Percentiles rank a stretch among this genome's conserved stretches.
Conservation (phyloP, 1,140 invertebrate genomes). For the Lerema accius region DNA sequence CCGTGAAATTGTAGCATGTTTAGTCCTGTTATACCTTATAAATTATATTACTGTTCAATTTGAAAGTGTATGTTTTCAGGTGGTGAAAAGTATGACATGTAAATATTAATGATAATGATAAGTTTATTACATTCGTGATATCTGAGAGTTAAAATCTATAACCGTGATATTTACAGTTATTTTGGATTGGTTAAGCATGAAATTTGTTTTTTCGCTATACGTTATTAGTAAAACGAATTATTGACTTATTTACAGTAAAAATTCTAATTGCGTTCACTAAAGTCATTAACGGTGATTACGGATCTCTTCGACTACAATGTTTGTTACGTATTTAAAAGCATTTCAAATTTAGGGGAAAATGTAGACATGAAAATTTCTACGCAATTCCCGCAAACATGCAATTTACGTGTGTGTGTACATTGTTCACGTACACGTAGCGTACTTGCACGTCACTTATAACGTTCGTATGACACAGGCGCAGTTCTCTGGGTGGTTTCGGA, state of each 20-base stretch:
- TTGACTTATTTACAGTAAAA: too few relatives aligned
- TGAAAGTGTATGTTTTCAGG: conserved; percentile 21
- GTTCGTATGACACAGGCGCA: conserved; percentile 83
- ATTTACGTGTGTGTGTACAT: too few relatives aligned
- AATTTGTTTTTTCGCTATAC: too few relatives aligned
- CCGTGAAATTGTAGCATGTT: conserved; percentile 34
- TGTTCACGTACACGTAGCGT: background rate
- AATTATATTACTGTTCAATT: conserved; percentile 1
- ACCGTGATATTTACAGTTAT: background rate
- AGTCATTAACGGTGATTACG: too few relatives aligned
- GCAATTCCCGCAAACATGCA: too few relatives aligned
- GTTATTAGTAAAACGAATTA: background rate
- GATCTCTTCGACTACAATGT: too few relatives aligned
- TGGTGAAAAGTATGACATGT: conserved; percentile 1
- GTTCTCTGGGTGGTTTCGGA: conserved; percentile 91
- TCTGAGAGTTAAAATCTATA: too few relatives aligned
- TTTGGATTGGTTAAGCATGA: background rate
- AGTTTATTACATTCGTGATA: too few relatives aligned
- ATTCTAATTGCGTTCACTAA: too few relatives aligned
- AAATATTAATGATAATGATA: background rate
- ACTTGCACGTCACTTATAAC: background rate
- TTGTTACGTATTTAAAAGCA: too few relatives aligned
- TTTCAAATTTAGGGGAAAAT: too few relatives aligned
- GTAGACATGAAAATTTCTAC: too few relatives aligned
- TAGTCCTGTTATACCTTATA: conserved; percentile 10